Evolutionary conservation across 2,113 vertebrate genomes (phyloP), one percentile per base, ranked within the genome.

Genomic region (Petromus typicus): DNA sequence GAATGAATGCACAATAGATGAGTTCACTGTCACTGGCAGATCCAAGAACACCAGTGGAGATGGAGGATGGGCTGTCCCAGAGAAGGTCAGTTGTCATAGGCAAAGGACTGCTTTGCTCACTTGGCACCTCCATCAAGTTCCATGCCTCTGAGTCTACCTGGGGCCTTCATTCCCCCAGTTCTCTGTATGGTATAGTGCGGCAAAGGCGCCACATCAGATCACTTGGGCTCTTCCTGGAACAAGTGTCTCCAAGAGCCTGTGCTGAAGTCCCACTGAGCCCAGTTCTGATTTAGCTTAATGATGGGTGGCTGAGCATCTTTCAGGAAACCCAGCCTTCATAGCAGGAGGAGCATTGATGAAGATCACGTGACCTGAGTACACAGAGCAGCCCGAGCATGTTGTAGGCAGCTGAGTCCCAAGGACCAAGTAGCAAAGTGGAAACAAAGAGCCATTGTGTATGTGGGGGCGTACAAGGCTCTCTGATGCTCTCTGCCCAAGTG

Each of bases 191-290:
- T 12, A 10, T 20, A 40, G 75, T 10, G n/a, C 22, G 48, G 48
- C 0, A 3, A 45, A 63, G 56, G 16, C 30, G 16, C 6, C n/a
- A 7, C 0, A 2, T 9, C n/a, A 79, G 32, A 56, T 23, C 32
- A 34, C 23, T 79, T 54, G 34, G 79, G 32, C 22, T 69, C 80
- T 89, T 69, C 61, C 17, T 32, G 11, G 9, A 66, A 23, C 22
- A 22, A 59, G 56, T 32, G 80, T 17, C 57, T 32, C n/a, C 34
- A 66, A 43, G 56, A 83, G 4, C 25, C 3, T 5, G 1, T 1
- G 25, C 67, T 40, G 9, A 57, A 32, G 0, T 20, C 71, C 57
- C 13, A 1, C 30, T 16, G 30, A 45, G 48, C 51, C 64, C 13
- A 22, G 59, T 40, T 90, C 75, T 30, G 34, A 16, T 91, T 71